Conservation (phyloP, 2,113 vertebrate genomes). For the Carassius gibelio region DNA sequence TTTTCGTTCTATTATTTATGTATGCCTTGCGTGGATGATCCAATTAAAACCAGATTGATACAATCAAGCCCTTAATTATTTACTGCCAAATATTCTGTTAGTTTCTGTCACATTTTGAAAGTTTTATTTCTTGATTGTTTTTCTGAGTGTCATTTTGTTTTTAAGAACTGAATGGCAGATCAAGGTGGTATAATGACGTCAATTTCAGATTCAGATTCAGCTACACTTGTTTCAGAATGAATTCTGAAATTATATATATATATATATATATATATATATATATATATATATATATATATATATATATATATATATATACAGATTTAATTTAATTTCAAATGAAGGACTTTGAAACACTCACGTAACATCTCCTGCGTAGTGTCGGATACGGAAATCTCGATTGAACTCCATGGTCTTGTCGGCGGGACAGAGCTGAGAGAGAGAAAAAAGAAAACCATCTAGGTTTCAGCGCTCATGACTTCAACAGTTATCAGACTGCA, state of each 20-base stretch:
- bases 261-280: too few species aligned
- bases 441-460: background rate
- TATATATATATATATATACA: too few species aligned
- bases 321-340: too few species aligned
- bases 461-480: background rate
- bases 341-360: conserved; percentile 67
- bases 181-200: background rate
- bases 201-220: too few species aligned
- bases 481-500: background rate
- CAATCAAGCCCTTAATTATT: background rate
- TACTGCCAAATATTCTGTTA: background rate
- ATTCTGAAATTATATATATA: too few species aligned
- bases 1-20: too few species aligned
- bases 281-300: too few species aligned
- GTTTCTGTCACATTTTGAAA: background rate
- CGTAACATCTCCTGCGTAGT: conserved; percentile 93
- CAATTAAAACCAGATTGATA: background rate
- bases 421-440: conserved; percentile 79
- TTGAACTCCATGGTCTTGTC: conserved; percentile 92
- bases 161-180: background rate
- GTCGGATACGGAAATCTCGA: conserved; percentile 89
- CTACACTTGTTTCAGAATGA: too few species aligned
- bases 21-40: background rate
- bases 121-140: background rate
- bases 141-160: background rate